Evolutionary conservation across 2,797 vertebrate species (phyloP).

Genomic region (Zalophus californianus): DNA sequence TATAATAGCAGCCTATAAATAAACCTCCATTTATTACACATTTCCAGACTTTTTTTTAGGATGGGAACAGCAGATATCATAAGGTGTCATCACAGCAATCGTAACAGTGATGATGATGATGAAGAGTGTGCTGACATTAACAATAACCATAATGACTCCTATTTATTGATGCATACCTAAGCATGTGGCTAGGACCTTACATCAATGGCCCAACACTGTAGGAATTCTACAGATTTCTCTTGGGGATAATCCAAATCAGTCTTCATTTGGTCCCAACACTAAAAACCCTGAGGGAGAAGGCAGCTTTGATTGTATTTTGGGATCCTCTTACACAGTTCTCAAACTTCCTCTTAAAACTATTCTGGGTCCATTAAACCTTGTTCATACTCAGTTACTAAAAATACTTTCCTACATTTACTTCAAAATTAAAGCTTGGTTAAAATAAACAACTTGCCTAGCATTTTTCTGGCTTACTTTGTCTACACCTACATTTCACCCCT

Average conservation of each 20-base stretch:
- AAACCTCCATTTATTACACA: constrained; percentile 47
- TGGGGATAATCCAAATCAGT: constrained; percentile 27
- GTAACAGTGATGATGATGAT: neutral
- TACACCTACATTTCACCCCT: constrained; percentile 41
- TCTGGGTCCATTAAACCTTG: neutral
- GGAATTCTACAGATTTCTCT: neutral
- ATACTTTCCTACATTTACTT: constrained; percentile 8
- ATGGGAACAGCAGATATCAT: neutral
- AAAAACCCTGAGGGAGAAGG: constrained; percentile 2
- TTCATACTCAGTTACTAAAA: constrained; percentile 60
- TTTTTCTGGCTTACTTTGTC: constrained; percentile 48
- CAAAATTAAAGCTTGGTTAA: constrained; percentile 40
- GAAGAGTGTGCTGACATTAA: neutral
- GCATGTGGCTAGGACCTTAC: neutral
- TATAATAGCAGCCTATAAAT: neutral
- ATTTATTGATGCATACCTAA: neutral
- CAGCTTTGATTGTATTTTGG: neutral
- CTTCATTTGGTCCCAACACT: constrained; percentile 39
- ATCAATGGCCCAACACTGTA: neutral
- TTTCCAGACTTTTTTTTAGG: neutral
- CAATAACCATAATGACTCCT: neutral
- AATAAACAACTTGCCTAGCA: constrained; percentile 35
- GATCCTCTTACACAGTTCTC: constrained; percentile 10
- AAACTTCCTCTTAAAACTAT: constrained; percentile 52
- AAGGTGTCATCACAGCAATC: neutral